Evolutionary conservation across 2,113 vertebrate genomes (phyloP), one percentile per base, ranked within the genome.

Genomic region (Corydoras sp.): DNA sequence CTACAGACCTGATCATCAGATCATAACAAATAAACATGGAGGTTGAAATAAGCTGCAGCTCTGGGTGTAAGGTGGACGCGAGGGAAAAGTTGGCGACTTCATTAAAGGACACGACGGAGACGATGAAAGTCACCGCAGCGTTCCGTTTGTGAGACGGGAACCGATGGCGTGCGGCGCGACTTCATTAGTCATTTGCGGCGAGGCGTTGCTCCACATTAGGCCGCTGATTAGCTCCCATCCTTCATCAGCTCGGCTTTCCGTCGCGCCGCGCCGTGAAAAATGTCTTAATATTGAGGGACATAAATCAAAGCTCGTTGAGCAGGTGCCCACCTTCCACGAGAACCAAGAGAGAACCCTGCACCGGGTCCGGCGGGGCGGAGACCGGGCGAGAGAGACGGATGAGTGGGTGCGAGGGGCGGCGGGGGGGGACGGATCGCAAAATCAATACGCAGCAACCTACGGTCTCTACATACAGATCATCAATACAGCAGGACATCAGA

Each of bases 221-320:
- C 58, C 60, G 64, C 24, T 76, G 80, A 81, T 79, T 79, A 79
- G 75, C 72, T 68, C 63, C 67, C 80, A 79, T 79, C 75, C 72
- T 67, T 81, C 75, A 77, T 77, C 75, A 58, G 77, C 58, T 74
- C 73, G 68, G 65, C 72, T 71, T 72, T 75, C 75, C 75, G 65
- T 63, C 49, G 9, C 7, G 49, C 29, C 48, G 48, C 9, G 3
- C 11, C 30, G 77, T 79, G 80, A 81, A 71, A 77, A 79, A 79
- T 76, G 75, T 64, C 53, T 65, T 77, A 66, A 75, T 75, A 72
- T 75, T 59, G 68, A 79, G 75, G 71, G 68, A 65, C 80, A 81
- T 81, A 79, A 79, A 81, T 79, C 77, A 81, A 59, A 63, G 71
- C 72, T 69, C 70, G 68, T 75, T 65, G 75, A 79, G 61, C 63